Base-by-base conservation (phyloP, 23 tunicate species). In the Aplidium turbinatum region DNA sequence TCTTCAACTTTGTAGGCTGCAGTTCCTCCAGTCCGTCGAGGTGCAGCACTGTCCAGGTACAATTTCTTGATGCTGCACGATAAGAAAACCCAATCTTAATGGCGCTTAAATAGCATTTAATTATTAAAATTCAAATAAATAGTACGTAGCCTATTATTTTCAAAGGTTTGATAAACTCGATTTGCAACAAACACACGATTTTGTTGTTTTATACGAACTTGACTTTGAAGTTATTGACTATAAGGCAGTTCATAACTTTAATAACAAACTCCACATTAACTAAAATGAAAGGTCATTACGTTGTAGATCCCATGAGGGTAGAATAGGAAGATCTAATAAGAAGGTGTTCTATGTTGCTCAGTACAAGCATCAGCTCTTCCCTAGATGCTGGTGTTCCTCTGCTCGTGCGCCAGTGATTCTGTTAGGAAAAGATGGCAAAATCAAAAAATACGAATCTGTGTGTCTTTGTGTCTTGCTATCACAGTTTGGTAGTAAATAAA, bases 281-380 rank as follows among this genome's bases (percentile, higher is more conserved):
- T n/a, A n/a, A n/a, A n/a, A n/a, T n/a, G n/a, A 16, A 16, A 42
- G 50, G 50, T 9, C 11, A 11, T 42, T 16, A 86, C 94, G 38
- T 63, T 32, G 86, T 63, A 33, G 48, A n/a, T 9, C 24, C 7
- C 74, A 80, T 74, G 9, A 39, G 45, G 62, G 54, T 56, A 18
- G 90, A 83, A 71, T 83, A 90, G 27, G 97, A 25, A 51, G 97
- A 90, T 30, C 85, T 55, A 24, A 90, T 63, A 68, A 83, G 78
- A 32, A 90, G 31, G 13, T 19, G 58, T 3, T 83, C 90, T 33
- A 90, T 55, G 58, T 83, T 74, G 58, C 76, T 60, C 2, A 90
- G 52, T 21, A 72, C 89, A 62, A 63, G 69, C 70, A 90, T 45
- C 33, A 90, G 66, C 40, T 85, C 80, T 48, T 95, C 99, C 31